A percentile compares a stretch with the other conserved stretches of the same genome.
phyloP scores from a whole-genome alignment of 2,888 invertebrate species.

The Folsomia manolachei region DNA sequence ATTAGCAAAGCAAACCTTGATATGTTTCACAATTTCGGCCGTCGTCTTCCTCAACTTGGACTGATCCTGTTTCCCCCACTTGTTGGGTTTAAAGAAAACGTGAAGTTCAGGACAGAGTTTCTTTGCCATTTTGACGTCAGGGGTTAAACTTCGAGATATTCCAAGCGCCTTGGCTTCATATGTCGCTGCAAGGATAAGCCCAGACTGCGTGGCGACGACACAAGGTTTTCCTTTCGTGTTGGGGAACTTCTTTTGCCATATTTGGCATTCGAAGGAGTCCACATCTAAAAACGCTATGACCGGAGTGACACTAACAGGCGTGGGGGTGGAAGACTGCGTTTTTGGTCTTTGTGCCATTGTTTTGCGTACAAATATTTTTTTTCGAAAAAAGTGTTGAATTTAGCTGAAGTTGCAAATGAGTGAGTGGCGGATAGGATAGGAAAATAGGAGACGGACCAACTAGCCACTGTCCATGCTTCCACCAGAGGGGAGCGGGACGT shows the following conservation, averaged over 20 bases:
- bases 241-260: background rate
- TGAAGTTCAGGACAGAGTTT: background rate
- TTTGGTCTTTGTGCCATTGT: too few species aligned
- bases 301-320: background rate
- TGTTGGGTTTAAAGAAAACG: slow-evolving; percentile 5
- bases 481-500: too few species aligned
- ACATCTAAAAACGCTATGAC: background rate
- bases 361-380: too few species aligned
- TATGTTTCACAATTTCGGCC: background rate
- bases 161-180: background rate
- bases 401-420: too few species aligned
- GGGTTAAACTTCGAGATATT: background rate
- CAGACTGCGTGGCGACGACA: background rate
- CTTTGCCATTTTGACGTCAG: background rate
- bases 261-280: background rate
- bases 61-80: slow-evolving; percentile 7
- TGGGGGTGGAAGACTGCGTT: background rate
- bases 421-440: too few species aligned
- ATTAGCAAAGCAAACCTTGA: too few species aligned
- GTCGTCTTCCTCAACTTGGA: background rate
- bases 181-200: background rate
- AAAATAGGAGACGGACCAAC: too few species aligned
- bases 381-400: too few species aligned
- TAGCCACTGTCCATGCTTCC: too few species aligned
- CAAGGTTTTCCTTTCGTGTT: background rate